Evolutionary conservation across 1,140 invertebrate species (phyloP).

Genomic region (Drosophila simulans): DNA sequence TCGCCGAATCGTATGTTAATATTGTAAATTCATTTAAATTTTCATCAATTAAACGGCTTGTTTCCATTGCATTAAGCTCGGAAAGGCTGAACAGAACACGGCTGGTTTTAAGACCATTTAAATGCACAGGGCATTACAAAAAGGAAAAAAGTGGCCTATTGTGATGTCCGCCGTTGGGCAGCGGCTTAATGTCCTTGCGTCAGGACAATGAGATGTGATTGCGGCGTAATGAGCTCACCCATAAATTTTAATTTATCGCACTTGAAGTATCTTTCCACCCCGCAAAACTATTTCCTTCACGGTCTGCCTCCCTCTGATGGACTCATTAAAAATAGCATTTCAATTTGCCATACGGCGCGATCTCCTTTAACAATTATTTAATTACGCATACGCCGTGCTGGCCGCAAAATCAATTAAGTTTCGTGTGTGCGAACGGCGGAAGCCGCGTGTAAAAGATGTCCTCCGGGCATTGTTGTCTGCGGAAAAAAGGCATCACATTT

Average conservation of each 20-base stretch:
- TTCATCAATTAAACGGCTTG: slow-evolving; percentile 42
- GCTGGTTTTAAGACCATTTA: slow-evolving; percentile 63
- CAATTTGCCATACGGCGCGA: slow-evolving; percentile 37
- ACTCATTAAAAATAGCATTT: slow-evolving; percentile 55
- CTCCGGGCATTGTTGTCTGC: slow-evolving; percentile 25
- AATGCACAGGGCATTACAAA: slow-evolving; percentile 58
- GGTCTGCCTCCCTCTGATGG: not conserved
- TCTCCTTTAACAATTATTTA: slow-evolving; percentile 40
- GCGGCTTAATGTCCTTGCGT: slow-evolving; percentile 17
- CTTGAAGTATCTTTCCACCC: slow-evolving; percentile 5
- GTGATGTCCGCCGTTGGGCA: slow-evolving; percentile 37
- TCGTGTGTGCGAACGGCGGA: slow-evolving; percentile 2
- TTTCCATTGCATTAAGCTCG: slow-evolving; percentile 42
- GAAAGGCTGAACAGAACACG: slow-evolving; percentile 1
- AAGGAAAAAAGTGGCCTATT: slow-evolving; percentile 46
- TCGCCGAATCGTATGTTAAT: slow-evolving; percentile 1
- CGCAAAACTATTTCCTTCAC: slow-evolving; percentile 17
- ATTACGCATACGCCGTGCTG: slow-evolving; percentile 47
- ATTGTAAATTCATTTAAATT: slow-evolving; percentile 29
- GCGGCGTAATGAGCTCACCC: slow-evolving; percentile 42
- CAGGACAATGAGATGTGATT: slow-evolving; percentile 36
- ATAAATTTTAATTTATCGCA: slow-evolving; percentile 35
- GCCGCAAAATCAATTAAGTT: slow-evolving; percentile 54
- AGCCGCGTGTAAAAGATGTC: slow-evolving; percentile 1
- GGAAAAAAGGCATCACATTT: slow-evolving; percentile 28